Base-by-base conservation (phyloP, 1,140 invertebrate genomes). In the Penaeus indicus region DNA sequence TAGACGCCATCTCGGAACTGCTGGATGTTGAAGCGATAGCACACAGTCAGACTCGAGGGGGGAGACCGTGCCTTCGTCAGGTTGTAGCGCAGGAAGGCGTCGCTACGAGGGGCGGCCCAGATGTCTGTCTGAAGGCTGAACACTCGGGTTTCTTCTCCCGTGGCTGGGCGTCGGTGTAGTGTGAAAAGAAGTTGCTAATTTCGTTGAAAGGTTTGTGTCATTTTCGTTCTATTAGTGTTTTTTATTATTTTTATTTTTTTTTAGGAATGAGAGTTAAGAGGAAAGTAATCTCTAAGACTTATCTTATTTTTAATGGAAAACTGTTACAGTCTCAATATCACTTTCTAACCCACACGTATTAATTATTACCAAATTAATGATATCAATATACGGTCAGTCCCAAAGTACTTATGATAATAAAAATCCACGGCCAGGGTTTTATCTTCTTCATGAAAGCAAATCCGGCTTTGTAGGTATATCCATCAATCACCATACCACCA, bases 41-140 rank as follows among this genome's bases (percentile, higher is more conserved):
- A 87, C 77, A 87, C 54, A 63, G 85, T 81, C 77, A 87, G 78
- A 13, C 38, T 38, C 27, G 77, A 27, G 47, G 63, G 42, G 7
- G 77, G 85, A 3, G 62, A 38, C 3, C 61, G 18, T 13, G 22
- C 63, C n/a, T 38, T 47, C 2, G 72, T 25, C 62, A 87, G 47
- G 22, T 80, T 81, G 42, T 87, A 87, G n/a, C 85, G 60, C 62
- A 87, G 85, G 62, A 67, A 87, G n/a, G 78, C 85, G 32, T 87
- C 85, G 21, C 62, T 87, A 0, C 77, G 64, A 16, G 85, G 77
- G 8, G 42, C 77, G 1, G 75, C 42, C 85, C 85, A 87, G 38
- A 87, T 69, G 78, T 87, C 85, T n/a, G 85, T 87, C 78, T 87
- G 85, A 22, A 87, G 78, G 72, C 78, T 81, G 78, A 87, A 87